Conservation (phyloP, 2,113 vertebrate species). For the Rutilus rutilus region DNA sequence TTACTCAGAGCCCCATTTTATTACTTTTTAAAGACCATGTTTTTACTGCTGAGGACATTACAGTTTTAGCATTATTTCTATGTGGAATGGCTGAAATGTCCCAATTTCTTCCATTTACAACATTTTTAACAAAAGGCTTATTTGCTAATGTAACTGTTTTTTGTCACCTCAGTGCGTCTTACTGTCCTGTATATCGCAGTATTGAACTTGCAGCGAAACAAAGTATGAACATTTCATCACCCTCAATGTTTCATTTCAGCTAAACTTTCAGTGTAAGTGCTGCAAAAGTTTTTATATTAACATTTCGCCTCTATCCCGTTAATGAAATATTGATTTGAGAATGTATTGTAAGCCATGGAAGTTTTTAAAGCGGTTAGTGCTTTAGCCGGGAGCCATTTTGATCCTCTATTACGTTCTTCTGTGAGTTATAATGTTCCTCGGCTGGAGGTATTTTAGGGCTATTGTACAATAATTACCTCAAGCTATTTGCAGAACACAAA, state of each 20-base stretch:
- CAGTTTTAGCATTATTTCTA: no score
- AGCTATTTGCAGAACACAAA: slow-evolving; percentile 28
- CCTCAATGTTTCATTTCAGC: not conserved
- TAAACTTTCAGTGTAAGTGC: slow-evolving; percentile 29
- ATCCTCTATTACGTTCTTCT: slow-evolving; percentile 65
- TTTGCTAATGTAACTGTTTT: not conserved
- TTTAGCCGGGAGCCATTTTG: slow-evolving; percentile 66
- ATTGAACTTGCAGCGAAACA: not conserved
- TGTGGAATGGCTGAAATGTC: not conserved
- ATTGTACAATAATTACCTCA: slow-evolving; percentile 54
- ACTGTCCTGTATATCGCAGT: not conserved
- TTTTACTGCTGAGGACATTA: not conserved
- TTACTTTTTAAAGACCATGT: not conserved
- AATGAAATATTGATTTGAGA: slow-evolving; percentile 80
- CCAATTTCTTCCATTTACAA: not conserved
- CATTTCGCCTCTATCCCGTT: slow-evolving; percentile 68
- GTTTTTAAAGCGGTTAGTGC: slow-evolving; percentile 69
- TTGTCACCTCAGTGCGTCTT: not conserved
- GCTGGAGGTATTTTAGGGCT: slow-evolving; percentile 31
- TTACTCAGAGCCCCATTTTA: not conserved
- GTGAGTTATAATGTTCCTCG: slow-evolving; percentile 43
- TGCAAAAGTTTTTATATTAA: slow-evolving; percentile 38
- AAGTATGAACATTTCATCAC: slow-evolving; percentile 1
- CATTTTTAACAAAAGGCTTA: slow-evolving; percentile 2
- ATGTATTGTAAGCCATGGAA: slow-evolving; percentile 68